These are phyloP conservation scores for Nettapus auritus DNA, from an alignment of 2,113 vertebrate genomes.

Conservation along the genomic window DNA sequence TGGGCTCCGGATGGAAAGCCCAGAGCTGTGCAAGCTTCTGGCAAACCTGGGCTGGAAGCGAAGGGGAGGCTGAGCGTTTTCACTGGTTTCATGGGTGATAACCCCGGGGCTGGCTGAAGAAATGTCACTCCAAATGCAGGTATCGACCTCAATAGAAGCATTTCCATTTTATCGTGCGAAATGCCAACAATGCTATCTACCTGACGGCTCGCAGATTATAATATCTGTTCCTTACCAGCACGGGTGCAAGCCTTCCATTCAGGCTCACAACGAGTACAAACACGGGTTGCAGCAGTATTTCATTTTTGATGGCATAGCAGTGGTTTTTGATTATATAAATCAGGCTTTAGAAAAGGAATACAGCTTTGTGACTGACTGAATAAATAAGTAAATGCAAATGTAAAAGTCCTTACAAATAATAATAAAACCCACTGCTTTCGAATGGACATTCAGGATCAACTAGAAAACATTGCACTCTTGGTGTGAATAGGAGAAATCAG, in stretches of 20 bases:
- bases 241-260: slow-evolving; percentile 51
- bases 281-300: slow-evolving; percentile 45
- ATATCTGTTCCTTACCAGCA: slow-evolving; percentile 29
- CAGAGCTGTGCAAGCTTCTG: not conserved
- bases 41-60: not conserved
- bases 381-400: slow-evolving; percentile 65
- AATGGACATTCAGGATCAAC: slow-evolving; percentile 63
- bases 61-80: fast-evolving
- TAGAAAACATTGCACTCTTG: slow-evolving; percentile 56
- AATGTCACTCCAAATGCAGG: slow-evolving; percentile 54
- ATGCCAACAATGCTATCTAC: slow-evolving; percentile 54
- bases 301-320: slow-evolving; percentile 42
- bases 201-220: slow-evolving; percentile 43
- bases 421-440: slow-evolving; percentile 5
- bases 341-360: slow-evolving; percentile 55
- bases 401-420: slow-evolving; percentile 62
- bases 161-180: slow-evolving; percentile 51
- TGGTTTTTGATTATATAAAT: slow-evolving; percentile 66
- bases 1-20: not conserved
- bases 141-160: slow-evolving; percentile 36
- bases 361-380: slow-evolving; percentile 44
- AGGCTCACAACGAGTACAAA: slow-evolving; percentile 54
- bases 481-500: slow-evolving; percentile 72
- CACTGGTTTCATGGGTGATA: not conserved
- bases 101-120: slow-evolving; percentile 42